Evolutionary conservation across 2,888 invertebrate genomes (phyloP).

Genomic region (Epinotia brunnichana): DNA sequence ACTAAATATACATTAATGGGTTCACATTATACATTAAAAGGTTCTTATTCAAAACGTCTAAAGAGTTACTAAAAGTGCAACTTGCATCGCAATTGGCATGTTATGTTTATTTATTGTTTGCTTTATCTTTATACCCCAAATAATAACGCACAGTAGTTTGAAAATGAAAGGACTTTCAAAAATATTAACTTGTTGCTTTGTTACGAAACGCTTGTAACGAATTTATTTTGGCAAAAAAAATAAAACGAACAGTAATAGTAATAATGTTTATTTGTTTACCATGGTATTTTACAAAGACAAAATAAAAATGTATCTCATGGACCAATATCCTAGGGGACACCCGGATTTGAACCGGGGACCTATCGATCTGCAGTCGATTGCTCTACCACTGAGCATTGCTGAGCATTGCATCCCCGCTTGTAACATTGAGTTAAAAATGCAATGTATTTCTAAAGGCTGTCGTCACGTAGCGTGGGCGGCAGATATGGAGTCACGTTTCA

Average conservation of each 20-base stretch:
- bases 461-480: constrained; percentile 29
- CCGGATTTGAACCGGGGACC: constrained; percentile 74
- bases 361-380: constrained; percentile 83
- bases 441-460: constrained; percentile 8
- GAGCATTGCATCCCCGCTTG: constrained; percentile 70
- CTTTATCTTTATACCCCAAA: too few relatives aligned
- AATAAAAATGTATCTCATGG: too few relatives aligned
- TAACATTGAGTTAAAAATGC: neutral
- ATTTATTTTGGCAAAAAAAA: neutral
- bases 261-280: too few relatives aligned
- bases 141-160: neutral
- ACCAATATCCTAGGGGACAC: constrained; percentile 46
- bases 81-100: too few relatives aligned
- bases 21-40: too few relatives aligned
- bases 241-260: neutral
- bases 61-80: too few relatives aligned
- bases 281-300: too few relatives aligned
- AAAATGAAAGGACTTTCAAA: neutral
- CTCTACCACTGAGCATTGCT: constrained; percentile 81
- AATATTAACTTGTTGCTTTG: too few relatives aligned
- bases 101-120: too few relatives aligned
- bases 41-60: too few relatives aligned
- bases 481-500: constrained; percentile 13
- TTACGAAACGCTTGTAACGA: too few relatives aligned
- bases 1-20: too few relatives aligned